Evolutionary conservation across 2,113 vertebrate genomes (phyloP).

Genomic region (Ptilonorhynchus violaceus): DNA sequence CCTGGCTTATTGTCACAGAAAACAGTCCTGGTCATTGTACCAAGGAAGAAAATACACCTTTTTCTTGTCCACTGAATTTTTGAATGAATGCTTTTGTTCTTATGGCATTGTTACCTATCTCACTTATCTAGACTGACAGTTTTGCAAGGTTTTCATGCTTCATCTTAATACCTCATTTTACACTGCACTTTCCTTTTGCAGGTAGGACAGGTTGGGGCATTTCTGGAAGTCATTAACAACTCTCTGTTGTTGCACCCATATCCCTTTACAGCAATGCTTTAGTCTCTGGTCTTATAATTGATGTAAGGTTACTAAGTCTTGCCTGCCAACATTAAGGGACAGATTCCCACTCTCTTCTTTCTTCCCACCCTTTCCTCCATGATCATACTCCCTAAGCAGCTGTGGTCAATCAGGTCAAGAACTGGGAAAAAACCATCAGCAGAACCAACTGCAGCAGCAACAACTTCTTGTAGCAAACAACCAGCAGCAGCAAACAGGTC

Average conservation of each 20-base stretch:
- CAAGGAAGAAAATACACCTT: neutral
- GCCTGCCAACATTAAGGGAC: neutral
- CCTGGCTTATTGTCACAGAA: neutral
- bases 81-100: neutral
- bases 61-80: neutral
- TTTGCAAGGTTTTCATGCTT: neutral
- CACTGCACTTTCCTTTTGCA: neutral
- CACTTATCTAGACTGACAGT: neutral
- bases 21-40: neutral
- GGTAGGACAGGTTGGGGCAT: neutral
- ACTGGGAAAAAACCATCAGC: neutral
- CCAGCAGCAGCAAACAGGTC: neutral
- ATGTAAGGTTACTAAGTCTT: neutral
- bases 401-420: neutral
- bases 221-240: neutral
- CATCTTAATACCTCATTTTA: neutral
- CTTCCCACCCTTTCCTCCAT: neutral
- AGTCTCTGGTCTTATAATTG: neutral
- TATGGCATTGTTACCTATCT: neutral
- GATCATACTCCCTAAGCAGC: neutral
- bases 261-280: neutral
- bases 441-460: neutral
- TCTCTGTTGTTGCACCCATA: neutral
- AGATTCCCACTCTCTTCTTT: neutral
- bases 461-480: neutral